These are phyloP conservation scores for Noturus placidus DNA, from an alignment of 2,113 vertebrate genomes.

Conservation along the genomic window DNA sequence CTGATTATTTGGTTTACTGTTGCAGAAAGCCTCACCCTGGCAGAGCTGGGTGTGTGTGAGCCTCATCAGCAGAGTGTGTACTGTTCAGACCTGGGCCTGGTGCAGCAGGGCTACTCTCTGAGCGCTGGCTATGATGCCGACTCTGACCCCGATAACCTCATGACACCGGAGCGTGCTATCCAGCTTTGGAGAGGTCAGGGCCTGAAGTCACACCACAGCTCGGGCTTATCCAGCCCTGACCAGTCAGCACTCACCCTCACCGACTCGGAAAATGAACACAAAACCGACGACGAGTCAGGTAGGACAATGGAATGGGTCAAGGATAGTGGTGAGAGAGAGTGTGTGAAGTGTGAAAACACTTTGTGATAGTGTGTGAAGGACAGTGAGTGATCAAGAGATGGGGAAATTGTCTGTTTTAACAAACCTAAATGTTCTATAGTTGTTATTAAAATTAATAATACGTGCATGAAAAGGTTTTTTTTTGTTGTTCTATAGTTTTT, in stretches of 20 bases:
- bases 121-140: conserved; percentile 79
- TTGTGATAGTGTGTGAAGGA: not conserved
- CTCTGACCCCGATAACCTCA: conserved; percentile 81
- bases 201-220: conserved; percentile 81
- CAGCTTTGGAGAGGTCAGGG: conserved; percentile 78
- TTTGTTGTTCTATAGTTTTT: too few species aligned
- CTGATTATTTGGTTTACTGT: not conserved
- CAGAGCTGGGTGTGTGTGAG: conserved; percentile 84
- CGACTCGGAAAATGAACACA: conserved; percentile 87
- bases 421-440: not conserved
- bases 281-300: conserved; percentile 86
- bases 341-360: not conserved
- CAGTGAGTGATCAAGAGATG: not conserved
- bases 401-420: not conserved
- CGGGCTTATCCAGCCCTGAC: conserved; percentile 82
- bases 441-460: not conserved
- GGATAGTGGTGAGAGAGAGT: not conserved
- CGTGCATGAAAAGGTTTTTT: not conserved
- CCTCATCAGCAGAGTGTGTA: conserved; percentile 77
- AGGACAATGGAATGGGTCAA: conserved; percentile 55
- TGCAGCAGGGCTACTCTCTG: conserved; percentile 79
- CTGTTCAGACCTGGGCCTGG: conserved; percentile 82
- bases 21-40: conserved; percentile 84
- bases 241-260: conserved; percentile 87
- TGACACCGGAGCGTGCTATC: conserved; percentile 84